These are phyloP conservation scores for Drosophila hawaiiensis DNA, from an alignment of 2,888 invertebrate genomes.

Conservation along the genomic window DNA sequence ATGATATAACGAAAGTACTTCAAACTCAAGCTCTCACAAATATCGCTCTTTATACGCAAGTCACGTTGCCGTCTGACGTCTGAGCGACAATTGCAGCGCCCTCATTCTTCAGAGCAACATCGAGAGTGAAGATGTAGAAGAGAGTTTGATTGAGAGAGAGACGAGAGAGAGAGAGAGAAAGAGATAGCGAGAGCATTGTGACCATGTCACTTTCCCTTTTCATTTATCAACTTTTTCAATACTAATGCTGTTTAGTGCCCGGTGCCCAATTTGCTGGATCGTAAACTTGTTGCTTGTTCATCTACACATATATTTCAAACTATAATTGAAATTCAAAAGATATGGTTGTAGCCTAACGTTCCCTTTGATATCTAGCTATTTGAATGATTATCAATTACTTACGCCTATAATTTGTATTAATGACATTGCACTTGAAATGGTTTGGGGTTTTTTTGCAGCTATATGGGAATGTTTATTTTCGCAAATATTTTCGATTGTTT, in stretches of 20 bases:
- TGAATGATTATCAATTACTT: slow-evolving; percentile 13
- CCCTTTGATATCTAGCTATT: slow-evolving; percentile 19
- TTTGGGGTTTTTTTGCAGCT: slow-evolving; percentile 1
- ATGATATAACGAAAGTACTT: slow-evolving; percentile 23
- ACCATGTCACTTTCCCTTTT: slow-evolving; percentile 49
- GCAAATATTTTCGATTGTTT: slow-evolving; percentile 21
- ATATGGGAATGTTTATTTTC: slow-evolving; percentile 14
- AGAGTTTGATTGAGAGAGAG: neutral
- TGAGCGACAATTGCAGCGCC: slow-evolving; percentile 5
- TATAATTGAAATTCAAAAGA: neutral
- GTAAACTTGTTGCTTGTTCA: neutral
- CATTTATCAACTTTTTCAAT: slow-evolving; percentile 16
- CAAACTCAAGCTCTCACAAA: slow-evolving; percentile 11
- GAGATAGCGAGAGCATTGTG: neutral
- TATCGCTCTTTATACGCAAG: slow-evolving; percentile 23
- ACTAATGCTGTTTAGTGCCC: slow-evolving; percentile 19
- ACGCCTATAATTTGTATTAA: slow-evolving; percentile 15
- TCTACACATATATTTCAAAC: neutral
- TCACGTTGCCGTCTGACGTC: slow-evolving; percentile 15
- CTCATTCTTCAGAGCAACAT: slow-evolving; percentile 8
- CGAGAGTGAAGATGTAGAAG: slow-evolving; percentile 6
- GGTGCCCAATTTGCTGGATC: slow-evolving; percentile 21
- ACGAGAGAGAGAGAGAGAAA: neutral
- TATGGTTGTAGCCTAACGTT: neutral
- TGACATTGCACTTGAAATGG: slow-evolving; percentile 31